These are phyloP conservation scores for Melinaea marsaeus DNA, from an alignment of 2,888 invertebrate genomes.

Conservation along the genomic window DNA sequence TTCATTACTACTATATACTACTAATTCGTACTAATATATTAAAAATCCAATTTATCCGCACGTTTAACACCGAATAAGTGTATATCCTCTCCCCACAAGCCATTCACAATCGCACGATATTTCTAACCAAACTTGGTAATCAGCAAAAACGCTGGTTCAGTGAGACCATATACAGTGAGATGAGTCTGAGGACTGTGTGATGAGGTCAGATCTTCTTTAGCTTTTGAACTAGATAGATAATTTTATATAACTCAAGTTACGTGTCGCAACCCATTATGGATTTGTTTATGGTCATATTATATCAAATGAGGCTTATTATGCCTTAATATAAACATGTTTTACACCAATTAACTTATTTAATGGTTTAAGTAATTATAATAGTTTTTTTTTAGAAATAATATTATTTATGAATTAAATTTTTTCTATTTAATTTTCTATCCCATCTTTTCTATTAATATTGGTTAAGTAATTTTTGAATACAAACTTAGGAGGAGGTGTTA, in stretches of 20 bases:
- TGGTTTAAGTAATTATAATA: too few species aligned
- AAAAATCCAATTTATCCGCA: not conserved
- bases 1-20: too few species aligned
- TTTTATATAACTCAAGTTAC: conserved; percentile 17
- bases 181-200: conserved; percentile 36
- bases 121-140: conserved; percentile 28
- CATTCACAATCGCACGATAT: conserved; percentile 20
- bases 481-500: too few species aligned
- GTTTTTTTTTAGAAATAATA: too few species aligned
- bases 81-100: conserved; percentile 18
- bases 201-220: conserved; percentile 33
- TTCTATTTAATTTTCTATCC: too few species aligned
- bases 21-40: not conserved
- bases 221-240: conserved; percentile 33
- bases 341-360: too few species aligned
- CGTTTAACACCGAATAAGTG: conserved; percentile 20
- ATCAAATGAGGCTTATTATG: not conserved
- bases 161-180: conserved; percentile 33
- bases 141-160: conserved; percentile 23
- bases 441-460: too few species aligned
- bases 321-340: not conserved
- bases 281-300: not conserved
- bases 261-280: conserved; percentile 10
- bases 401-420: too few species aligned
- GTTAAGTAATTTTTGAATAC: too few species aligned